Evolutionary conservation across 2,113 vertebrate species (phyloP).

Genomic region (Myotis davidii): DNA sequence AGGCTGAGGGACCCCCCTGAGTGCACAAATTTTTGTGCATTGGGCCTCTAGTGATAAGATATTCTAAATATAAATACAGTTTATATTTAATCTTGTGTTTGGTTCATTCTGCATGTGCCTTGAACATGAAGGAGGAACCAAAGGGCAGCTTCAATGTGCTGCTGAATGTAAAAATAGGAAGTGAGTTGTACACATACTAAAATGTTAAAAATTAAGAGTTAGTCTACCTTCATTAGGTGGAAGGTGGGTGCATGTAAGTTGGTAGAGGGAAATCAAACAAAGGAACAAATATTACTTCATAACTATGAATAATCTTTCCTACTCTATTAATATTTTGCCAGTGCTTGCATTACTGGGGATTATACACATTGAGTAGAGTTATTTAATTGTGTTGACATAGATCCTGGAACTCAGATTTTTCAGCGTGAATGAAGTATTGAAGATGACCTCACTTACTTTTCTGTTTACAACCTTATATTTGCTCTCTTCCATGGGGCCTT

Average conservation of each 20-base stretch:
- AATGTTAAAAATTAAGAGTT: background rate
- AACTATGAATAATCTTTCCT: background rate
- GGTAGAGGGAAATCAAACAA: background rate
- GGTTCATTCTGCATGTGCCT: background rate
- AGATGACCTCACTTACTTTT: background rate
- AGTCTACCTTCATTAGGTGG: background rate
- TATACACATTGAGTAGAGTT: background rate
- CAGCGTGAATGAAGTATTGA: background rate
- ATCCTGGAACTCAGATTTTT: background rate
- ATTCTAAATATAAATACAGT: background rate
- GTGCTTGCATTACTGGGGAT: background rate
- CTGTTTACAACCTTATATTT: background rate
- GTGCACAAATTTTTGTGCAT: too few relatives aligned
- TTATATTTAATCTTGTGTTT: background rate
- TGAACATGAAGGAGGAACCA: background rate
- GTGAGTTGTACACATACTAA: background rate
- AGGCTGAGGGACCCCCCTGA: too few relatives aligned
- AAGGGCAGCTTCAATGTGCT: background rate
- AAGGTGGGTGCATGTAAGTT: background rate
- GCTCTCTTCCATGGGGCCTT: background rate
- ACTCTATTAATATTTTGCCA: background rate
- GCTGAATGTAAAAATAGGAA: background rate
- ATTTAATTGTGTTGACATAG: background rate
- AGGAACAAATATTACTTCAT: background rate
- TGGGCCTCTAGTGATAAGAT: background rate